These are phyloP conservation scores for Hippopotamyrus pictus DNA, from an alignment of 2,797 vertebrate species.

Conservation along the genomic window DNA sequence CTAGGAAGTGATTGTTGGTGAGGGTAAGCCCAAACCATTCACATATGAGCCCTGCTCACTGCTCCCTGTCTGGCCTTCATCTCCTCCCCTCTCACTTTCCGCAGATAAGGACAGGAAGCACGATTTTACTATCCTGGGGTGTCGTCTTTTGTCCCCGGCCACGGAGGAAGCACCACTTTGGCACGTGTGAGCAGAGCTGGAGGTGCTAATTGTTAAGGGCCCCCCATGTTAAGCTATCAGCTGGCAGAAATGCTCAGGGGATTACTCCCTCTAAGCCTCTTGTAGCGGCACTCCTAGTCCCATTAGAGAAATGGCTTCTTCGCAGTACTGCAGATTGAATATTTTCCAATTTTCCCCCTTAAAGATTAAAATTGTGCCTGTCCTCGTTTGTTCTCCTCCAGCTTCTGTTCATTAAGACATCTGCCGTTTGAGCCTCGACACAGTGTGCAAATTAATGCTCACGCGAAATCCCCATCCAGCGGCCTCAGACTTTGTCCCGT, in stretches of 20 bases:
- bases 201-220: slow-evolving; percentile 62
- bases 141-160: slow-evolving; percentile 39
- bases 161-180: slow-evolving; percentile 31
- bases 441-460: slow-evolving; percentile 35
- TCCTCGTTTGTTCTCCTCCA: slow-evolving; percentile 23
- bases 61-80: neutral
- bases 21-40: neutral
- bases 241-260: slow-evolving; percentile 23
- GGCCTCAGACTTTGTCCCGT: slow-evolving; percentile 21
- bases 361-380: slow-evolving; percentile 22
- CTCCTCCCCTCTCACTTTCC: neutral
- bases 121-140: neutral
- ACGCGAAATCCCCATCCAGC: slow-evolving; percentile 29
- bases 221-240: slow-evolving; percentile 28
- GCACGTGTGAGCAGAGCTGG: slow-evolving; percentile 43
- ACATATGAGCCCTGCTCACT: neutral
- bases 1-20: slow-evolving; percentile 32
- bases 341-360: slow-evolving; percentile 19
- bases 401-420: slow-evolving; percentile 22
- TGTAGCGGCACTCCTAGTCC: neutral
- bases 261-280: neutral
- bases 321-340: slow-evolving; percentile 10
- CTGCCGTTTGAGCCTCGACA: slow-evolving; percentile 24
- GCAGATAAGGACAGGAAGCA: neutral
- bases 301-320: slow-evolving; percentile 18